These are phyloP conservation scores for Loxodonta africana DNA, from an alignment of 2,113 vertebrate species.

Conservation along the genomic window DNA sequence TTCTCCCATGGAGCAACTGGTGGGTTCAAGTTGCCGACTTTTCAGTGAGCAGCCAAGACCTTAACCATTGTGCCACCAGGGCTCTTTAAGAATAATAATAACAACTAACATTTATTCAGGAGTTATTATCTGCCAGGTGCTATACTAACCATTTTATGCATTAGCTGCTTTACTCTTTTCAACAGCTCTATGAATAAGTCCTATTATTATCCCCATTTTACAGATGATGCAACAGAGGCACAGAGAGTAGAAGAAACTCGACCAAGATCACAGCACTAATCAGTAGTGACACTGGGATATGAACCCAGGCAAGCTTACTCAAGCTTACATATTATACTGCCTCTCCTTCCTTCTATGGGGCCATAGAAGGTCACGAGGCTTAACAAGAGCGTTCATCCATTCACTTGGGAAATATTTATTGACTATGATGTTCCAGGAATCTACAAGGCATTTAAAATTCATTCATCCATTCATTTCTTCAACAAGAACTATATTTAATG, in stretches of 20 bases:
- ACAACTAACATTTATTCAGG: not conserved
- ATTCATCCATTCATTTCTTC: not conserved
- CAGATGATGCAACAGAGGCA: not conserved
- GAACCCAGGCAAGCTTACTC: not conserved
- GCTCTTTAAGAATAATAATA: not conserved
- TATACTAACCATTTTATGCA: not conserved
- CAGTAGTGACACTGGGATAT: not conserved
- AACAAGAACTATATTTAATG: not conserved
- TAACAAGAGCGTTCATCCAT: not conserved
- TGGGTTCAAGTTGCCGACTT: not conserved
- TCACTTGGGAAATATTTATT: not conserved
- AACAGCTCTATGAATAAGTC: not conserved
- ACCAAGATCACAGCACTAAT: not conserved
- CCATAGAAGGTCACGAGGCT: not conserved
- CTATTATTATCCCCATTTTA: not conserved
- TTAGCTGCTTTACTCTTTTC: not conserved
- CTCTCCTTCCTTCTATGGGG: not conserved
- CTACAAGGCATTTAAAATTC: not conserved
- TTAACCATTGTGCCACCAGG: no score
- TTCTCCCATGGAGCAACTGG: not conserved
- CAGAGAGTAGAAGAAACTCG: not conserved
- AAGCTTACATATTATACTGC: not conserved
- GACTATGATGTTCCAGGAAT: not conserved
- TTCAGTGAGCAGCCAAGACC: not conserved
- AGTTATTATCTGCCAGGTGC: not conserved